Evolutionary conservation across 2,797 vertebrate species (phyloP).

Genomic region (Limosa lapponica): DNA sequence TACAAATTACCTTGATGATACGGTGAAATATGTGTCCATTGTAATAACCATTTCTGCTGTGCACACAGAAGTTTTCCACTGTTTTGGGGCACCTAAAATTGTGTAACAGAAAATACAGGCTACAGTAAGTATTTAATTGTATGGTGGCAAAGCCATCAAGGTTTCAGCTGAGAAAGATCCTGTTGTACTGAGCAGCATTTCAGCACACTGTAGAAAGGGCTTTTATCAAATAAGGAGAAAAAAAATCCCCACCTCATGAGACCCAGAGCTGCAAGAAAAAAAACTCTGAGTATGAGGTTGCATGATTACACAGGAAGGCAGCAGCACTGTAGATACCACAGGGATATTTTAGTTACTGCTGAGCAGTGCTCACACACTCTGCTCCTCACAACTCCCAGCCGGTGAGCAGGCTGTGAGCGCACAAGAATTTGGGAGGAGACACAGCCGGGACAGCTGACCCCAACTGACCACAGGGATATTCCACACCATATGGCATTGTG

Average conservation of each 20-base stretch:
- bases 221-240: not conserved
- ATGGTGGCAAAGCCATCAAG: not conserved
- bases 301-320: not conserved
- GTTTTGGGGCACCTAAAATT: constrained; percentile 93
- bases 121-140: not conserved
- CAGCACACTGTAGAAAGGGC: not conserved
- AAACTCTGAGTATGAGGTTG: not conserved
- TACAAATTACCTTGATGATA: constrained; percentile 90
- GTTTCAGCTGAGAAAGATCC: not conserved
- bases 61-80: constrained; percentile 99
- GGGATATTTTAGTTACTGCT: not conserved
- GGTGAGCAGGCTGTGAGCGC: rapidly evolving
- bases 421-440: not conserved
- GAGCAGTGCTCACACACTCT: not conserved
- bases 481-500: too few species aligned
- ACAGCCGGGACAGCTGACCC: not conserved
- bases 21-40: constrained; percentile 96
- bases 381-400: not conserved
- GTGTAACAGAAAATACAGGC: not conserved
- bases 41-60: constrained; percentile 97
- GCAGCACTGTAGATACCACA: rapidly evolving
- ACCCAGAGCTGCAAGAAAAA: not conserved
- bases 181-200: not conserved
- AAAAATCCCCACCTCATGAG: not conserved
- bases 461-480: not conserved